These are phyloP conservation scores for Antennarius striatus DNA, from an alignment of 2,113 vertebrate species.

Conservation along the genomic window DNA sequence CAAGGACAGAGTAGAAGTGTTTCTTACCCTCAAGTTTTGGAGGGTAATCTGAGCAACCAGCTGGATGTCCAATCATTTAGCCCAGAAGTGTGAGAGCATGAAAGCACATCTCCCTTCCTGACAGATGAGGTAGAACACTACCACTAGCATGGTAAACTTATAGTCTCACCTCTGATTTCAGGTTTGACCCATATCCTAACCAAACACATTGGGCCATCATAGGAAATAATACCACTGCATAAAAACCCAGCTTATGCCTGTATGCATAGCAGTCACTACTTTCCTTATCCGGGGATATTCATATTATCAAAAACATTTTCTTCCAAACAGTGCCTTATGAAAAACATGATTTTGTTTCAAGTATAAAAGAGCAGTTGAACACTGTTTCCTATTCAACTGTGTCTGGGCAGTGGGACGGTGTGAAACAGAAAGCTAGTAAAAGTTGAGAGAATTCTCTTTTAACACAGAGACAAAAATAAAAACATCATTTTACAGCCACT, in stretches of 20 bases:
- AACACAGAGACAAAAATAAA: conserved; percentile 32
- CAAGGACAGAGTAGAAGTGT: conserved; percentile 27
- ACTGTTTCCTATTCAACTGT: conserved; percentile 18
- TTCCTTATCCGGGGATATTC: not conserved
- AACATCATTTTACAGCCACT: conserved; percentile 56
- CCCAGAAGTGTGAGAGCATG: conserved; percentile 39
- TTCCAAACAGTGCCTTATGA: conserved; percentile 21
- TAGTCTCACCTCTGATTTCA: conserved; percentile 70
- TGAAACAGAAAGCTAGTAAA: conserved; percentile 40
- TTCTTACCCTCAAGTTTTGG: conserved; percentile 34
- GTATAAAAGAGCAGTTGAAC: conserved; percentile 27
- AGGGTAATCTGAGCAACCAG: conserved; percentile 62
- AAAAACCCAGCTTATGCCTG: not conserved
- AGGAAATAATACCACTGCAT: conserved; percentile 10
- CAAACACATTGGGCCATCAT: not conserved
- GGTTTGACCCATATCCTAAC: conserved; percentile 33
- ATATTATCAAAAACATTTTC: conserved; percentile 18
- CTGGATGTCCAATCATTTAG: conserved; percentile 52
- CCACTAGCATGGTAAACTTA: conserved; percentile 69
- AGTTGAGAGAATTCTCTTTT: conserved; percentile 44
- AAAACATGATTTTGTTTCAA: conserved; percentile 17
- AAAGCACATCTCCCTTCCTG: conserved; percentile 44
- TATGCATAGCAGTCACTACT: not conserved
- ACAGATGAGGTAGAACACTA: conserved; percentile 63
- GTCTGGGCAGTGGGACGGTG: conserved; percentile 30